Evolutionary conservation across 2,113 vertebrate genomes (phyloP).

Genomic region (Microcebus lehilahytsara): DNA sequence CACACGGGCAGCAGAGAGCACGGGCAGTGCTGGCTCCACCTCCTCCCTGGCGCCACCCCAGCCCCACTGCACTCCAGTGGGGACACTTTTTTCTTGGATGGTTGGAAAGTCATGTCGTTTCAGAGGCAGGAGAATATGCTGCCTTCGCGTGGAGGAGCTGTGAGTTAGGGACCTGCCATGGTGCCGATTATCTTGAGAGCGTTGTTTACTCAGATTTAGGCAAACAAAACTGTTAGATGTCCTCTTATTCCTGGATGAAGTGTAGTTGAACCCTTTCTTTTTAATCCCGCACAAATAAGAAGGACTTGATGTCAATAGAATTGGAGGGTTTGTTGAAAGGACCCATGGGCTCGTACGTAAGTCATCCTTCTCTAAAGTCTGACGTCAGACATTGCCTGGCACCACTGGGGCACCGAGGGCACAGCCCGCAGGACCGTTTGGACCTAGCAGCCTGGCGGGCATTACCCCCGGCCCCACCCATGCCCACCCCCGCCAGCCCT

Average conservation of each 20-base stretch:
- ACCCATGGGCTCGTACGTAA: not conserved
- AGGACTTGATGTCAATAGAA: not conserved
- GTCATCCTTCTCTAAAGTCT: not conserved
- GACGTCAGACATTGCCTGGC: not conserved
- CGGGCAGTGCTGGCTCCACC: no score
- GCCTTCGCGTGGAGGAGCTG: not conserved
- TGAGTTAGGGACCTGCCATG: not conserved
- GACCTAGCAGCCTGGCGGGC: no score
- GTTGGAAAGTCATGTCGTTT: no score
- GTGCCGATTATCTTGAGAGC: not conserved
- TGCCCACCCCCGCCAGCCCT: no score
- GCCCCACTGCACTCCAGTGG: rapidly evolving
- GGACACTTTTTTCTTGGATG: not conserved
- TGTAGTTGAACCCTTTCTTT: not conserved
- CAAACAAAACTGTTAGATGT: not conserved
- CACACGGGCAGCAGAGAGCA: no score
- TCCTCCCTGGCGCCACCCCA: not conserved
- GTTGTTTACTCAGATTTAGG: not conserved
- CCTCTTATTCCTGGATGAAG: not conserved
- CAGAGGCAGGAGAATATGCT: not conserved
- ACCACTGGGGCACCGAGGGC: rapidly evolving
- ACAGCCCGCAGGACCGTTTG: not conserved
- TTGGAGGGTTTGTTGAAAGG: not conserved
- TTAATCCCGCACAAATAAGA: not conserved
- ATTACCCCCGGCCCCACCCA: no score